Evolutionary conservation across 2,113 vertebrate genomes (phyloP).

Genomic region (Daubentonia madagascariensis): DNA sequence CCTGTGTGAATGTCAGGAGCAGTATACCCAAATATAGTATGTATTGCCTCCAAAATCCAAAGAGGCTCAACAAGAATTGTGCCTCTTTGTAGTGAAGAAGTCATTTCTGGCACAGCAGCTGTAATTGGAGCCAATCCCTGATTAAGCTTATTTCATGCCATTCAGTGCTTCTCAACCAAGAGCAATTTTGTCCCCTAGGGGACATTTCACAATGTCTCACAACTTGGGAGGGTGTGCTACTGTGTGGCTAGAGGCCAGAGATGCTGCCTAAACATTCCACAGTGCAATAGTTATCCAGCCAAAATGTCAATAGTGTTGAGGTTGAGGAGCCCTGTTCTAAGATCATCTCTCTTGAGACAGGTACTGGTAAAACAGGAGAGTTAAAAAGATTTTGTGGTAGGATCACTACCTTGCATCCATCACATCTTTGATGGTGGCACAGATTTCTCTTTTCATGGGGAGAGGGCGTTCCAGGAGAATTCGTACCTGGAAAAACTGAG

Average conservation of each 20-base stretch:
- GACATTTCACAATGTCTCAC: neutral
- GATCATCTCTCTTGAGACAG: neutral
- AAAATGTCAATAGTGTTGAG: neutral
- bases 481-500: neutral
- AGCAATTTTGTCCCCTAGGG: neutral
- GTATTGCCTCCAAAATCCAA: no score
- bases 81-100: neutral
- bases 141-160: neutral
- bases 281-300: no score
- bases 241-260: neutral
- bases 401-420: neutral
- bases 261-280: neutral
- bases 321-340: neutral
- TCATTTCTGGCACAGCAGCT: neutral
- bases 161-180: neutral
- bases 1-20: no score
- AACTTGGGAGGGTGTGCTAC: neutral
- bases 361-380: neutral
- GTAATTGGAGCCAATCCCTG: neutral
- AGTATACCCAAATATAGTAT: no score
- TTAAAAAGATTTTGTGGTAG: neutral
- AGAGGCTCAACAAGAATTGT: neutral
- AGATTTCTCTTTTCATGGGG: neutral
- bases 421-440: neutral
- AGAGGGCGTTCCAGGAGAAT: neutral